Conservation (phyloP, 1,140 invertebrate species). For the Plodia interpunctella region DNA sequence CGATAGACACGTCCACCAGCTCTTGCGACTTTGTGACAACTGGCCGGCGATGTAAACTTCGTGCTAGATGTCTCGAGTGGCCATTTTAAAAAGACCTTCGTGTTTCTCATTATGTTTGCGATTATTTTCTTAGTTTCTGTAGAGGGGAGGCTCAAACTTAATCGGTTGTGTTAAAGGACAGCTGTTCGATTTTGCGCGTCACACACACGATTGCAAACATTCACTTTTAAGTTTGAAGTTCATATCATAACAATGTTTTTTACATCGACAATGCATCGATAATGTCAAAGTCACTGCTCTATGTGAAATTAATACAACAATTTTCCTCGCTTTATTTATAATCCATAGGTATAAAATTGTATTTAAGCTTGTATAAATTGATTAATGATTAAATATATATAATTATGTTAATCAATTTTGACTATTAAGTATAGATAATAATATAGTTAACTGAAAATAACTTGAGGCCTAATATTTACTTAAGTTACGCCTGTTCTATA, state of each 20-base stretch:
- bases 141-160: not conserved
- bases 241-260: not conserved
- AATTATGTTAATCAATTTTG: too few relatives aligned
- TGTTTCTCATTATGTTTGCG: not conserved
- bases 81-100: not conserved
- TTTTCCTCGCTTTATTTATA: not conserved
- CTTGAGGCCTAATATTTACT: too few relatives aligned
- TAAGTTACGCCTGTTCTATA: too few relatives aligned
- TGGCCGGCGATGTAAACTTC: constrained; percentile 1
- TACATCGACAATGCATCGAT: not conserved
- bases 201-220: constrained; percentile 9
- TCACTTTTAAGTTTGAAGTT: constrained; percentile 19
- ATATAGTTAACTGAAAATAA: too few relatives aligned
- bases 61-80: not conserved
- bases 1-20: constrained; percentile 5
- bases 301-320: not conserved
- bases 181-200: constrained; percentile 14
- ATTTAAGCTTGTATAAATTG: too few relatives aligned
- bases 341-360: too few relatives aligned
- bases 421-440: too few relatives aligned
- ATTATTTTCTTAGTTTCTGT: not conserved
- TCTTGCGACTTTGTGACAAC: constrained; percentile 6
- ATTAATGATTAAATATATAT: too few relatives aligned
- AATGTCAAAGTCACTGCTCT: not conserved
- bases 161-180: constrained; percentile 9